Evolutionary conservation across 1,140 invertebrate species (phyloP).

Genomic region (Eciton burchellii): DNA sequence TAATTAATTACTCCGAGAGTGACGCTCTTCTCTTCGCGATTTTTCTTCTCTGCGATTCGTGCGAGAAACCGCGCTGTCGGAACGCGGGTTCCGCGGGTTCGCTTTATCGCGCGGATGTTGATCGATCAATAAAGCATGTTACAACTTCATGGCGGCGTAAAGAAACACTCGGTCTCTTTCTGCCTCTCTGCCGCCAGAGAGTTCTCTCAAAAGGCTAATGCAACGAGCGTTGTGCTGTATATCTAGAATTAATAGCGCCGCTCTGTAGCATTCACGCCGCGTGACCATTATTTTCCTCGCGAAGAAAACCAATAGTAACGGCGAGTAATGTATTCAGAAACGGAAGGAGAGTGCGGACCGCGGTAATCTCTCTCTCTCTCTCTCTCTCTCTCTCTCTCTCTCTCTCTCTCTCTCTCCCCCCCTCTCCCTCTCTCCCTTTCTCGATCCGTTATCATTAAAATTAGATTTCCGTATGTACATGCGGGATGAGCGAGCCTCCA

Average conservation of each 20-base stretch:
- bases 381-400: too few relatives aligned
- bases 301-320: neutral
- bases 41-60: neutral
- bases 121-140: constrained; percentile 27
- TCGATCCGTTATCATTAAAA: constrained; percentile 55
- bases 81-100: neutral
- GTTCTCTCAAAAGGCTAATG: neutral
- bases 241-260: constrained; percentile 3
- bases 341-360: neutral
- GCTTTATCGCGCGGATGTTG: constrained; percentile 40
- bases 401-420: too few relatives aligned
- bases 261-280: neutral
- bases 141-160: constrained; percentile 27
- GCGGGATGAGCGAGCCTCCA: constrained; percentile 35
- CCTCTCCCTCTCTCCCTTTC: neutral
- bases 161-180: neutral
- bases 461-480: constrained; percentile 51
- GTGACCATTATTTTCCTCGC: neutral
- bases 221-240: neutral
- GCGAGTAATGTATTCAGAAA: constrained; percentile 20
- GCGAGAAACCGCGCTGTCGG: neutral
- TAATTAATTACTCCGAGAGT: neutral
- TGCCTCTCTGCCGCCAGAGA: neutral
- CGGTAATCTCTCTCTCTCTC: constrained; percentile 4
- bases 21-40: neutral